These are phyloP conservation scores for Sarcophaga bullata DNA, from an alignment of 1,140 invertebrate genomes.

Conservation along the genomic window DNA sequence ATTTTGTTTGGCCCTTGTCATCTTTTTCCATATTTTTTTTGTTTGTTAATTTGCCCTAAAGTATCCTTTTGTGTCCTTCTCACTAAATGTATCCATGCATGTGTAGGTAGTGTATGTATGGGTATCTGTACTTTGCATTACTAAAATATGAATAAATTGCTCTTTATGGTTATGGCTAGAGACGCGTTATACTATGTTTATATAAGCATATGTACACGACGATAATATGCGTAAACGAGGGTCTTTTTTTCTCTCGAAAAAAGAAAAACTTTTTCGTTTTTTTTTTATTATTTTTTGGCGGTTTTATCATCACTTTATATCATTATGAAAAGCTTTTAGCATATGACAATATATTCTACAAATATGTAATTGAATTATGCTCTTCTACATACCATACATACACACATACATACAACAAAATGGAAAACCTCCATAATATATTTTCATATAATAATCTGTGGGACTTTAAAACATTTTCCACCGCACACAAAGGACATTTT, in stretches of 20 bases:
- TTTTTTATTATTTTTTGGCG: neutral
- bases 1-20: conserved; percentile 11
- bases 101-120: too few species aligned
- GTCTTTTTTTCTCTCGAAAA: too few species aligned
- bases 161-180: conserved; percentile 15
- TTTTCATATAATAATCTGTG: too few species aligned
- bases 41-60: neutral
- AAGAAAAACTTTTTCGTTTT: too few species aligned
- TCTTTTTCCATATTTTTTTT: neutral
- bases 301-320: conserved; percentile 19
- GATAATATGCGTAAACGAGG: neutral
- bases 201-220: neutral
- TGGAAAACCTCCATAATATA: too few species aligned
- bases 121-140: neutral
- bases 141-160: conserved; percentile 19
- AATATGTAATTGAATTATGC: neutral
- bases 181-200: neutral
- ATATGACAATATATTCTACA: neutral
- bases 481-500: too few species aligned
- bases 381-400: neutral
- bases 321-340: conserved; percentile 26
- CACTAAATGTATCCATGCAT: neutral
- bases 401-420: too few species aligned
- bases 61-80: neutral
- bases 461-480: too few species aligned